Evolutionary conservation across 1,140 invertebrate species (phyloP), one percentile per base, ranked within the genome.

Genomic region (Portunus trituberculatus): DNA sequence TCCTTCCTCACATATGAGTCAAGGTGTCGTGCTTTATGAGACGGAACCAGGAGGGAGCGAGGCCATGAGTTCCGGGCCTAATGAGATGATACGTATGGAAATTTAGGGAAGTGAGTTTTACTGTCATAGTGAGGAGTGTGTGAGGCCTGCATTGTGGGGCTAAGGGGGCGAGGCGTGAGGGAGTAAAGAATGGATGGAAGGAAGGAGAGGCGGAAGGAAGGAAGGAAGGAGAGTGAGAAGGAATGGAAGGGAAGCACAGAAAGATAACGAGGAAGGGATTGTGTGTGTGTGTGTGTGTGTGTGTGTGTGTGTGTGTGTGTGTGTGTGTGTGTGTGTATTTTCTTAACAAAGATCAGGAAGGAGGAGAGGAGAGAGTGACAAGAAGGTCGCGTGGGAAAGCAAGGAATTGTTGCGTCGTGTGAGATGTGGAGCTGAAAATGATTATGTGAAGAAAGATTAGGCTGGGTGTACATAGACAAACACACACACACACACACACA

Each of bases 31-130:
- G 32, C 28, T 92, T 92, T 92, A 92, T 92, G 67, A 82, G 67
- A 67, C 52, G n/a, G 91, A 92, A 83, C 91, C 31, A 59, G 82
- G 67, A 83, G 67, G 67, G 84, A 46, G 92, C 39, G n/a, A 45
- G 46, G 45, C 94, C 89, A 84, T 91, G 94, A 84, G 87, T 4
- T 91, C 32, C 48, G 4, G 31, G 91, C 46, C 94, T 95, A 95
- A 95, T 95, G 94, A 95, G 94, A 95, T 91, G 91, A 95, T 95
- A 91, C 94, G 91, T 52, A 95, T 95, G 94, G 89, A 91, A 91
- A 95, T 95, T 39, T 67, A 84, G 67, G 67, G 76, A 46, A 48
- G 89, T 48, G 89, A 95, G 67, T 95, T 95, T 95, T 95, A 95
- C 67, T 91, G 76, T 31, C 89, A 86, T 91, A 91, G 92, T 84